Evolutionary conservation across 92 coral and sea anemone genomes (phyloP), one percentile per base, ranked within the genome.

Genomic region (Virgularia gustaviana): DNA sequence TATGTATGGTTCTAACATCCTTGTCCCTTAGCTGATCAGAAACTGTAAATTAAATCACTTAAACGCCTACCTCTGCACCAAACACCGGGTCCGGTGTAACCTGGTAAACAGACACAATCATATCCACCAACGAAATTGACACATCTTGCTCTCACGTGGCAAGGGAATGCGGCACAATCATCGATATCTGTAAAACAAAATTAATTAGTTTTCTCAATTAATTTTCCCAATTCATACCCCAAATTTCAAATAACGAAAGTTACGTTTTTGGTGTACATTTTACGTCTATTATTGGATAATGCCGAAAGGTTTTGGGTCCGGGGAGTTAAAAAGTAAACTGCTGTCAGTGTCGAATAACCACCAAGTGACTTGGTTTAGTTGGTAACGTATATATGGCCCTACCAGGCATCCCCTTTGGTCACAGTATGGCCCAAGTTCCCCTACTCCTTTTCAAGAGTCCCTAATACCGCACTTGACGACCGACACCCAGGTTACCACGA

Each of bases 61-160:
- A n/a, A n/a, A n/a, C n/a, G n/a, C n/a, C n/a, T 9, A 87, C 91
- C 91, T 38, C 73, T 23, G 47, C 91, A 87, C 51, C 28, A 47
- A 15, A 54, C 57, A 13, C 92, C 88, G 27, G 85, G 65, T 28
- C 92, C 92, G 6, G 34, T 38, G 42, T 51, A 87, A 13, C 92
- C 92, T 8, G 78, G 3, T 36, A 74, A 41, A 24, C 94, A 88
- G 11, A 59, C 56, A 63, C 95, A 88, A 28, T 39, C 45, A 49
- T 36, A 88, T 0, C 86, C 83, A 28, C 87, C 87, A 32, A 31
- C 29, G n/a, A 36, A 63, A 66, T 88, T 83, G 27, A 15, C 33
- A 65, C 95, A 88, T 10, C 49, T 10, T 5, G 95, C 87, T 32
- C 80, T 58, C 9, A 10, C 30, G 61, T 78, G 65, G 42, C 95